These are phyloP conservation scores for Coenobita brevimanus DNA, from an alignment of 1,140 invertebrate genomes.

Conservation along the genomic window DNA sequence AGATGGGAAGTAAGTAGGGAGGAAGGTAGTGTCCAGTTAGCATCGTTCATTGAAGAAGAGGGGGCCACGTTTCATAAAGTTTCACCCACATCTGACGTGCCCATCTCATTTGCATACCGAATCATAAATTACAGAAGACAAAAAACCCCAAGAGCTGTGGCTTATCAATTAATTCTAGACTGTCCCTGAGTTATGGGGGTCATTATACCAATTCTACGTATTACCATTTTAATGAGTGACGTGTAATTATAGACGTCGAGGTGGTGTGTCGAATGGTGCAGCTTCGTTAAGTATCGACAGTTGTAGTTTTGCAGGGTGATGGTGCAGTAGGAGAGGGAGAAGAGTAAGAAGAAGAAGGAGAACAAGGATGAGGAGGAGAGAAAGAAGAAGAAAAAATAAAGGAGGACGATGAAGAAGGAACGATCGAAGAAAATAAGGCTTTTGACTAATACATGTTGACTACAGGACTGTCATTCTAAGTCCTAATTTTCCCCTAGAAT, in stretches of 20 bases:
- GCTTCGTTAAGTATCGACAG: constrained; percentile 1
- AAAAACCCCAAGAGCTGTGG: constrained; percentile 46
- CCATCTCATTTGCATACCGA: constrained; percentile 47
- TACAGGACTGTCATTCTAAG: too few species aligned
- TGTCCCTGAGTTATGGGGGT: constrained; percentile 51
- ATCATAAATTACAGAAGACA: constrained; percentile 48
- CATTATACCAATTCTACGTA: constrained; percentile 51
- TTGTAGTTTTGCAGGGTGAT: constrained; percentile 2
- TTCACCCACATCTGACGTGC: neutral
- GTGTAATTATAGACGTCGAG: constrained; percentile 33
- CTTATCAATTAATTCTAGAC: constrained; percentile 58
- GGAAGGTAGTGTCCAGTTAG: too few species aligned
- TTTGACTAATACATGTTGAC: neutral
- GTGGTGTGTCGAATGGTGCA: constrained; percentile 35
- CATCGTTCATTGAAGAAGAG: too few species aligned
- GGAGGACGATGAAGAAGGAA: neutral
- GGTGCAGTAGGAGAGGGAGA: neutral
- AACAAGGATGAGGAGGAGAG: neutral
- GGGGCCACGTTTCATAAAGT: constrained; percentile 15
- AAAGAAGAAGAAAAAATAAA: neutral
- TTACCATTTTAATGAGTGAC: constrained; percentile 55
- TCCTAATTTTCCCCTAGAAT: too few species aligned
- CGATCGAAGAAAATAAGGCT: neutral
- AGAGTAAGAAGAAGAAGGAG: neutral
- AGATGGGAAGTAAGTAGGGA: too few species aligned